phyloP scores from a whole-genome alignment of 2,888 invertebrate genomes.

The Dermolepida albohirtum region DNA sequence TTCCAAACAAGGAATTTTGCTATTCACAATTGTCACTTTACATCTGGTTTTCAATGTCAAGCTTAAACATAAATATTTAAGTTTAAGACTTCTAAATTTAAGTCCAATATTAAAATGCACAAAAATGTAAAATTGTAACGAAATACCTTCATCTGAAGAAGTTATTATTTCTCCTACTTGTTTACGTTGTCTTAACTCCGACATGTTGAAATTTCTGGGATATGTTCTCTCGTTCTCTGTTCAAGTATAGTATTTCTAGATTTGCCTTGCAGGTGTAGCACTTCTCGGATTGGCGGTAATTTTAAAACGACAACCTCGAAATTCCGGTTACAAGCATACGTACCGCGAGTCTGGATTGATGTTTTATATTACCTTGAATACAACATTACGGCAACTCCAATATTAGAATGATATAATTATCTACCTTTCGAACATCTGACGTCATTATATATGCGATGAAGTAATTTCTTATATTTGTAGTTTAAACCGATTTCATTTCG shows the following conservation, averaged over 20 bases:
- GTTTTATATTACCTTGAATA: conserved; percentile 4
- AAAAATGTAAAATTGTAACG: conserved; percentile 4
- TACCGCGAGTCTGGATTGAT: not conserved
- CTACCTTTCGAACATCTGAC: not conserved
- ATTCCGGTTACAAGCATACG: conserved; percentile 1
- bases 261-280: conserved; percentile 29
- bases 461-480: too few species aligned
- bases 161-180: conserved; percentile 62
- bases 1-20: conserved; percentile 38
- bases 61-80: conserved; percentile 11
- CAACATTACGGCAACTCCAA: conserved; percentile 12
- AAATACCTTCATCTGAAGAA: conserved; percentile 55
- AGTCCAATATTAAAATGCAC: conserved; percentile 6
- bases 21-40: conserved; percentile 39
- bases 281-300: conserved; percentile 21
- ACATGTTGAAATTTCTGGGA: conserved; percentile 61
- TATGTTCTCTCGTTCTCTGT: conserved; percentile 31
- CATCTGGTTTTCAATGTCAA: conserved; percentile 44
- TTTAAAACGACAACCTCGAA: conserved; percentile 23
- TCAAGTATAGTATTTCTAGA: conserved; percentile 23
- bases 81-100: not conserved
- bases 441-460: too few species aligned
- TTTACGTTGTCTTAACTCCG: conserved; percentile 68
- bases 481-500: too few species aligned
- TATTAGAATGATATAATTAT: conserved; percentile 32